Conservation (phyloP, 2,113 vertebrate genomes). For the Mormoops blainvillei region DNA sequence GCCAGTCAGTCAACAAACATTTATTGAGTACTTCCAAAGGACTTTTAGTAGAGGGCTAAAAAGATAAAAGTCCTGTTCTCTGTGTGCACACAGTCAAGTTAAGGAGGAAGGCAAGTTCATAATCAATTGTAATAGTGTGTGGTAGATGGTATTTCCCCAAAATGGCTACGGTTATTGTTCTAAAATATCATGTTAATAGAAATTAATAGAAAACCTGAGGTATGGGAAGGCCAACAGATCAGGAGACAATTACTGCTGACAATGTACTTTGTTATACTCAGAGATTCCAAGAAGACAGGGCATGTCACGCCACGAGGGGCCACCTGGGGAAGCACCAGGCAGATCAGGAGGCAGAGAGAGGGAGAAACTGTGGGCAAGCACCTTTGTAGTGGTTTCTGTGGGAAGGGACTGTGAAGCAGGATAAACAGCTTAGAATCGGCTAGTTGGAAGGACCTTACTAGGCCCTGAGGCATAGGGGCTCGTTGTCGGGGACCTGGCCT, state of each 20-base stretch:
- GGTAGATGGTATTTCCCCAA: neutral
- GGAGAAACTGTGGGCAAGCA: neutral
- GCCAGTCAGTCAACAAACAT: neutral
- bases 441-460: neutral
- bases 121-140: neutral
- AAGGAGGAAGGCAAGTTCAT: neutral
- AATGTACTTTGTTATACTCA: neutral
- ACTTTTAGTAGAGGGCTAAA: neutral
- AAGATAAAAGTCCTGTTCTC: neutral
- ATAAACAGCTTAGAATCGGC: neutral
- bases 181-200: neutral
- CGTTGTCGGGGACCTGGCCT: neutral
- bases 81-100: neutral
- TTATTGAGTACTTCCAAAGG: neutral
- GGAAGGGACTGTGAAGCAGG: neutral
- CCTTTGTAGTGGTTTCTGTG: neutral
- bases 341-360: neutral
- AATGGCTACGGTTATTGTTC: neutral
- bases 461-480: neutral
- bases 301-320: fast-evolving
- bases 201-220: neutral
- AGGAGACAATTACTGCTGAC: neutral
- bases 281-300: neutral
- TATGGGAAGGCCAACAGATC: neutral
- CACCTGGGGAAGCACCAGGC: neutral